Evolutionary conservation across 2,888 invertebrate species (phyloP), one percentile per base, ranked within the genome.

Genomic region (Emmelina monodactyla): DNA sequence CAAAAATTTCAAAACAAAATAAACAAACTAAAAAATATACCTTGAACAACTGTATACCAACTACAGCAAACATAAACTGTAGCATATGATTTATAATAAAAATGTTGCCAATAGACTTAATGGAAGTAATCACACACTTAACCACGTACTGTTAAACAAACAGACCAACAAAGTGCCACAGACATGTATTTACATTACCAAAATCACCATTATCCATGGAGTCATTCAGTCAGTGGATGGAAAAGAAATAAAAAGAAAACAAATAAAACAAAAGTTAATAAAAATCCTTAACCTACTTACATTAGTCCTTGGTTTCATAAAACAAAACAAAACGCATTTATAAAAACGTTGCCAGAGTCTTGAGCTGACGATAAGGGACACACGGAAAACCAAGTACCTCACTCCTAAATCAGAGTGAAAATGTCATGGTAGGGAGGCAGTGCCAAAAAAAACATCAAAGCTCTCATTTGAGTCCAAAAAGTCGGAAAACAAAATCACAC

Each of bases 41-140:
- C 91, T 98, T 98, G 84, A 98, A 99, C 57, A 99, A 88, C 82
- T 99, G 98, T 66, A 98, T 96, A 79, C 98, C 98, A 78, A 99
- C 95, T 70, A 97, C 97, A 82, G 98, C 95, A 82, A 98, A 99
- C 97, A 99, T 98, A 85, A 99, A 99, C 86, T 97, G 94, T 71
- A 99, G 91, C 78, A 99, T 91, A 83, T 96, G 94, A 76, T 97
- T 98, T 82, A 99, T 97, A 84, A 99, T 84, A 88, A 98, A 94
- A 78, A 98, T 98, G 85, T 98, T 98, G 71, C 97, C 97, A 82
- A 97, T 97, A 56, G 96, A 96, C 84, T 94, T 94, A 63, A 97
- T 91, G 58, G 96, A 95, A 80, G 96, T 94, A 78, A 94, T 91
- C 75, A 97, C 97, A 87, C 98, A 99, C 85, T 98, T 97, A 57